Conservation (phyloP, 2,113 vertebrate genomes). For the Notarius lentiginosus region DNA sequence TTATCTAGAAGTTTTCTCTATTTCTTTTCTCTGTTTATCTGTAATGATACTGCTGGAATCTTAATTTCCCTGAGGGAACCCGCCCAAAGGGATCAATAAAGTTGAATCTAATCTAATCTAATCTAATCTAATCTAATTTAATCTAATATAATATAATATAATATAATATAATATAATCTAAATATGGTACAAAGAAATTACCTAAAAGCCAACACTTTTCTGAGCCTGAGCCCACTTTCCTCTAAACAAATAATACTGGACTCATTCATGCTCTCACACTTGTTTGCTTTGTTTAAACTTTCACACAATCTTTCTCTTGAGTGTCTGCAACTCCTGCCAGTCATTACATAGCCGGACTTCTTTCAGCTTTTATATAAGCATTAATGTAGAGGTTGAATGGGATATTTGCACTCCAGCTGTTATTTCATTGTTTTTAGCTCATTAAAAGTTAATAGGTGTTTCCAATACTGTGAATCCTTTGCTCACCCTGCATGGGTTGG, state of each 20-base stretch:
- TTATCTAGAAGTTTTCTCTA: too few species aligned
- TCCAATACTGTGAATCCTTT: background rate
- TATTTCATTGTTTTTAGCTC: slow-evolving; percentile 5
- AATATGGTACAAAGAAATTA: background rate
- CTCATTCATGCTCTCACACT: background rate
- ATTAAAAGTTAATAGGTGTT: slow-evolving; percentile 8
- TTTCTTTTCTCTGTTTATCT: too few species aligned
- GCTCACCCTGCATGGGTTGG: too few species aligned
- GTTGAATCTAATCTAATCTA: too few species aligned
- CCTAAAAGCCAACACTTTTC: background rate
- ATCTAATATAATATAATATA: too few species aligned
- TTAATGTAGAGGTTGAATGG: background rate
- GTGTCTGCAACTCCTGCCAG: background rate
- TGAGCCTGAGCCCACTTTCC: background rate
- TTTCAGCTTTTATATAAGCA: background rate
- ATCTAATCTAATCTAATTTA: too few species aligned
- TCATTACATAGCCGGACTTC: background rate
- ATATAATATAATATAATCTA: too few species aligned
- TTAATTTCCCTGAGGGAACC: too few species aligned
- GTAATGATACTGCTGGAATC: too few species aligned
- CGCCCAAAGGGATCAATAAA: too few species aligned
- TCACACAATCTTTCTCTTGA: background rate
- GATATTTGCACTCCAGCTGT: background rate
- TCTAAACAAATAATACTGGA: background rate
- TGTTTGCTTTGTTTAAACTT: background rate